Conservation (phyloP, 2,797 vertebrate species). For the Oreonectes daqikongensis region DNA sequence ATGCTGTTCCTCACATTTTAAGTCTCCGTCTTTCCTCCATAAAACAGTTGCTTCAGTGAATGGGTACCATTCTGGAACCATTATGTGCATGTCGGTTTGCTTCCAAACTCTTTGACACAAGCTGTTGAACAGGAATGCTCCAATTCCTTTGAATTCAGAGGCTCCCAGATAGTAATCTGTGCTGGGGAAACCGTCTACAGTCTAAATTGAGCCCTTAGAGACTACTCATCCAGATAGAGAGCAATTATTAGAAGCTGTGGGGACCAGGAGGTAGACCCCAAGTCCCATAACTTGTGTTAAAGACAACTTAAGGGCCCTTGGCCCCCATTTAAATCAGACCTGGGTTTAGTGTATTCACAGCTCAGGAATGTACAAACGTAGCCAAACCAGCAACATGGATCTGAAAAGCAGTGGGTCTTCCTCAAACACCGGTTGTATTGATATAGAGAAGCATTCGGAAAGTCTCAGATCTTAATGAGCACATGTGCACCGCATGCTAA, state of each 20-base stretch:
- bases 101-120: conserved; percentile 76
- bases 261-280: conserved; percentile 62
- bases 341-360: conserved; percentile 56
- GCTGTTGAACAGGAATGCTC: conserved; percentile 72
- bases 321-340: conserved; percentile 68
- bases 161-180: conserved; percentile 72
- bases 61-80: conserved; percentile 72
- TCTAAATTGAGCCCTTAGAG: conserved; percentile 83
- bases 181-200: conserved; percentile 69
- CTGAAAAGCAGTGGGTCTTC: conserved; percentile 42
- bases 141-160: conserved; percentile 75
- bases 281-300: conserved; percentile 67
- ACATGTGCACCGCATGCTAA: conserved; percentile 53
- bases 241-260: conserved; percentile 71
- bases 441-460: conserved; percentile 33
- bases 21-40: not conserved
- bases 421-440: conserved; percentile 37
- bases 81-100: conserved; percentile 74
- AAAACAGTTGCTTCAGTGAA: conserved; percentile 68
- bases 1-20: not conserved
- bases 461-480: conserved; percentile 51
- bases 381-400: conserved; percentile 29
- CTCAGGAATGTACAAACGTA: conserved; percentile 60
- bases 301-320: conserved; percentile 74
- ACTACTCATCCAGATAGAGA: conserved; percentile 73